Evolutionary conservation across 2,113 vertebrate genomes (phyloP).

Genomic region (Indri indri): DNA sequence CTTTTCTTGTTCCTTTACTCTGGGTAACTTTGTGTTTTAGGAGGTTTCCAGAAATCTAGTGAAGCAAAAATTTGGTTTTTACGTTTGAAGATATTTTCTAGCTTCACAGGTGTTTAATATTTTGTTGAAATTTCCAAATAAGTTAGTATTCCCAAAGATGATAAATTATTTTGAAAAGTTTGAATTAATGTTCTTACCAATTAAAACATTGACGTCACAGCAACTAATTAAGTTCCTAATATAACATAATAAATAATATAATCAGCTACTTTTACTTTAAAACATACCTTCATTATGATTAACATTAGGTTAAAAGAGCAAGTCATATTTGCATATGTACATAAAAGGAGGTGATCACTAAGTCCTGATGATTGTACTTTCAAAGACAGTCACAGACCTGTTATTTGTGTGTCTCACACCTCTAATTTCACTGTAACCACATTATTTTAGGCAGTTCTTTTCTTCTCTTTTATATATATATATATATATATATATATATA

Average conservation of each 20-base stretch:
- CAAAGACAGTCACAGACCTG: neutral
- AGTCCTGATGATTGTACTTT: neutral
- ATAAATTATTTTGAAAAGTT: constrained; percentile 30
- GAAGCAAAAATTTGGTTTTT: constrained; percentile 9
- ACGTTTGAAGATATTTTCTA: neutral
- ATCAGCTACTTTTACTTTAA: constrained; percentile 45
- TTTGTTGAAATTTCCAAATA: constrained; percentile 39
- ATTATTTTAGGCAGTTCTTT: neutral
- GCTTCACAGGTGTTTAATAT: neutral
- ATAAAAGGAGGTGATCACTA: constrained; percentile 16
- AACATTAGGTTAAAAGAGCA: neutral
- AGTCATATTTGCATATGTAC: constrained; percentile 31
- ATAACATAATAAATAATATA: constrained; percentile 34
- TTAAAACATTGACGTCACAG: constrained; percentile 28
- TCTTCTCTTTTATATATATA: neutral
- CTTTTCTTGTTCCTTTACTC: constrained; percentile 68
- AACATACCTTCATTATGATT: constrained; percentile 18
- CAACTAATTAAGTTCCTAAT: constrained; percentile 13
- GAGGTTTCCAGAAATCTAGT: constrained; percentile 67
- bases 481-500: no score
- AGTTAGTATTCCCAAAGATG: neutral
- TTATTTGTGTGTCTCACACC: neutral
- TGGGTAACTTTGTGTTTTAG: constrained; percentile 67
- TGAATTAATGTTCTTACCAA: neutral
- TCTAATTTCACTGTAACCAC: neutral